Evolutionary conservation across 2,797 vertebrate genomes (phyloP).

Genomic region (Lerista edwardsae): DNA sequence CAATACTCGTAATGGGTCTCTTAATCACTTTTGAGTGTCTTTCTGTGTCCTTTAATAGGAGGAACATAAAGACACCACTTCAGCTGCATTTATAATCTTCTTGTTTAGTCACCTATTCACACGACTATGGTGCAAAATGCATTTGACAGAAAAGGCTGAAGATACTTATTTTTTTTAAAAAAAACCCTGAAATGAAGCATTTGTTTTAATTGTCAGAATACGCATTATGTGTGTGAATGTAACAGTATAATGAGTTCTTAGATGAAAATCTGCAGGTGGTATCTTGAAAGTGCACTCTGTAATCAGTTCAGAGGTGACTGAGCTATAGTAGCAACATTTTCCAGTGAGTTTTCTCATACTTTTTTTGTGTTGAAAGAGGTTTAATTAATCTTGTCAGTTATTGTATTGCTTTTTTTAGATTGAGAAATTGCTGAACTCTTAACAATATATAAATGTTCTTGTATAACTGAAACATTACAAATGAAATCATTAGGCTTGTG

Average conservation of each 20-base stretch:
- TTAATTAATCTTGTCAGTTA: slow-evolving; percentile 7
- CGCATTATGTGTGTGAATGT: background rate
- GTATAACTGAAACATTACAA: too few species aligned
- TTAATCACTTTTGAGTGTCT: background rate
- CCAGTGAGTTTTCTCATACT: background rate
- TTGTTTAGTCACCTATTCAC: background rate
- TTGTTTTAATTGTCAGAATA: slow-evolving; percentile 33
- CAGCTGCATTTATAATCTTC: background rate
- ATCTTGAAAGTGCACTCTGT: background rate
- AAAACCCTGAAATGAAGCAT: background rate
- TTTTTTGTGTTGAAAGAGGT: background rate
- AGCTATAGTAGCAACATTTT: background rate
- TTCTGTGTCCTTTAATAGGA: background rate
- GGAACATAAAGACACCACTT: background rate
- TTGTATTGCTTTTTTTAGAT: background rate
- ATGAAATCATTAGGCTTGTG: too few species aligned
- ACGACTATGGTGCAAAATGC: too few species aligned
- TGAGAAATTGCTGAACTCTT: background rate
- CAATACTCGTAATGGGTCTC: too few species aligned
- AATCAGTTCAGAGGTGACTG: background rate
- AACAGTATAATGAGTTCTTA: background rate
- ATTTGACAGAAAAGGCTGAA: slow-evolving; percentile 35
- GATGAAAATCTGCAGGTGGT: background rate
- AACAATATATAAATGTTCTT: background rate
- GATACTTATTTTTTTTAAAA: slow-evolving; percentile 3